Conservation (phyloP, 2,888 invertebrate species). For the Norana najaformis region DNA sequence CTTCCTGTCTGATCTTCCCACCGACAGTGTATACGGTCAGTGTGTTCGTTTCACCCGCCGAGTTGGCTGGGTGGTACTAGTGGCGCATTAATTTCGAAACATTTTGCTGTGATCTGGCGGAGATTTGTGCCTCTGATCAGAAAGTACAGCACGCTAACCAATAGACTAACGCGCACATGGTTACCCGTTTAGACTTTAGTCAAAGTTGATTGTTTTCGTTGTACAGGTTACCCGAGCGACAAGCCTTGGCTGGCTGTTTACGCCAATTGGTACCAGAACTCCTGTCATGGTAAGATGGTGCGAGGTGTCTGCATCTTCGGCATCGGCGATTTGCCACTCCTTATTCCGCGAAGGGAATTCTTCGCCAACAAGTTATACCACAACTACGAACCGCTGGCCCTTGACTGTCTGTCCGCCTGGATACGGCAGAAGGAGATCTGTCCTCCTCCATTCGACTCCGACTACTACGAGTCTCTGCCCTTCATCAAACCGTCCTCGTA, state of each 20-base stretch:
- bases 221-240: conserved; percentile 44
- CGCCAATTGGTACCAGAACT: conserved; percentile 46
- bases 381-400: conserved; percentile 48
- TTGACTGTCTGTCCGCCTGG: conserved; percentile 49
- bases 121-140: too few species aligned
- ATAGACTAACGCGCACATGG: too few species aligned
- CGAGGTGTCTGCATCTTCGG: conserved; percentile 53
- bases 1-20: too few species aligned
- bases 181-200: too few species aligned
- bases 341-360: conserved; percentile 46
- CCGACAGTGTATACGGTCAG: too few species aligned
- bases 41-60: too few species aligned
- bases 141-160: too few species aligned
- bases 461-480: conserved; percentile 43
- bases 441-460: conserved; percentile 37
- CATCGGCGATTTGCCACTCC: conserved; percentile 47
- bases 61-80: too few species aligned
- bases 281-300: conserved; percentile 45
- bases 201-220: not conserved
- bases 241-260: conserved; percentile 49
- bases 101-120: too few species aligned
- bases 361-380: conserved; percentile 54
- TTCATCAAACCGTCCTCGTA: conserved; percentile 36
- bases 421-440: conserved; percentile 43
- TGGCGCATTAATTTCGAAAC: too few species aligned